Evolutionary conservation across 2,113 vertebrate species (phyloP).

Genomic region (Tetrax tetrax): DNA sequence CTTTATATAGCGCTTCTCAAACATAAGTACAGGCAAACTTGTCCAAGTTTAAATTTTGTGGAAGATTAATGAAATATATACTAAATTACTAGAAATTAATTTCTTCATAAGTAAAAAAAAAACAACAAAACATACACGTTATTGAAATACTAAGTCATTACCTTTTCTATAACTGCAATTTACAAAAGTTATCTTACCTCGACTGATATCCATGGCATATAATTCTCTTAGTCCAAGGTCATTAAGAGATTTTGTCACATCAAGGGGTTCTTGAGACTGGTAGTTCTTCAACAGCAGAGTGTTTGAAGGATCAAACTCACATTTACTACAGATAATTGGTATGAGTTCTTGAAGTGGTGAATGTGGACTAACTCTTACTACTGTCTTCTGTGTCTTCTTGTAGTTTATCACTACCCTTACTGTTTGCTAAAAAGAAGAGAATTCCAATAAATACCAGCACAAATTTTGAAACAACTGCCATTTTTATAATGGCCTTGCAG

Average conservation of each 20-base stretch:
- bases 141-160: not conserved
- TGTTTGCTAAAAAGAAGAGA: conserved; percentile 84
- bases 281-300: conserved; percentile 86
- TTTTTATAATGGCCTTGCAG: not conserved
- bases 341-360: conserved; percentile 83
- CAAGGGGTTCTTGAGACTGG: conserved; percentile 85
- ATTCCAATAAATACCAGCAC: not conserved
- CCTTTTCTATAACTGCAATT: not conserved
- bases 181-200: conserved; percentile 74
- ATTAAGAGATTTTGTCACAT: conserved; percentile 88
- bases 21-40: not conserved
- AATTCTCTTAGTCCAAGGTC: conserved; percentile 91
- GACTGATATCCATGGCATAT: conserved; percentile 89
- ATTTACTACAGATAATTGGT: conserved; percentile 90
- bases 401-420: conserved; percentile 96
- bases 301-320: conserved; percentile 87
- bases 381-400: conserved; percentile 93
- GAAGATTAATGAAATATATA: not conserved
- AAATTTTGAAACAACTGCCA: not conserved
- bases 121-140: not conserved
- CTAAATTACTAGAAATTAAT: not conserved
- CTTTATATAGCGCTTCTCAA: not conserved
- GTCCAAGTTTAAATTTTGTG: not conserved
- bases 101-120: not conserved
- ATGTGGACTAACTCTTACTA: conserved; percentile 90